phyloP scores from a whole-genome alignment of 2,797 vertebrate genomes.

The Rhincodon typus region DNA sequence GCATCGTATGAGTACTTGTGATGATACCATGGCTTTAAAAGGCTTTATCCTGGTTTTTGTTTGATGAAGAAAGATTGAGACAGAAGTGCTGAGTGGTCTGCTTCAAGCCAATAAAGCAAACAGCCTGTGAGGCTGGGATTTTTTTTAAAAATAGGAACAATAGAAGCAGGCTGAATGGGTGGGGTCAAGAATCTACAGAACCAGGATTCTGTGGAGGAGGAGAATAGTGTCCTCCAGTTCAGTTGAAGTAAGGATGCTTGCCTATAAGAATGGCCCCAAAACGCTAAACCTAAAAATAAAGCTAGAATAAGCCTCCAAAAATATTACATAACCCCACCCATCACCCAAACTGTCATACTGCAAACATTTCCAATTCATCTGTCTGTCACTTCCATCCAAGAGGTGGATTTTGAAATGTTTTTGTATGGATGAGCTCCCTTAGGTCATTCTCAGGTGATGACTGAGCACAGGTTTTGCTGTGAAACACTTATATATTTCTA shows the following conservation, averaged over 20 bases:
- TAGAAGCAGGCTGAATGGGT: no score
- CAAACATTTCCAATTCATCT: slow-evolving; percentile 20
- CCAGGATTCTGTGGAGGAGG: background rate
- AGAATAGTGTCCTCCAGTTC: background rate
- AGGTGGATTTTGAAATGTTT: slow-evolving; percentile 16
- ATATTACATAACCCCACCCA: background rate
- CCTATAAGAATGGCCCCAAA: background rate
- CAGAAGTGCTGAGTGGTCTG: no score
- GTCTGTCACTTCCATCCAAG: slow-evolving; percentile 17
- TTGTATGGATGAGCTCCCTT: slow-evolving; percentile 1
- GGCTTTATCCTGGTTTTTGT: no score
- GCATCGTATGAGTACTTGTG: background rate
- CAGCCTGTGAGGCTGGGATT: no score
- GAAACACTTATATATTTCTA: slow-evolving; percentile 32
- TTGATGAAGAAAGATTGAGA: no score
- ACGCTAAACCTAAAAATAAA: background rate
- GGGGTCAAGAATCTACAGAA: no score
- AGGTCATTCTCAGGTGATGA: slow-evolving; percentile 30
- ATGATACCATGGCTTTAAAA: no score
- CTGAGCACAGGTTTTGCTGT: slow-evolving; percentile 35
- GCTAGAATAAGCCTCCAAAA: background rate
- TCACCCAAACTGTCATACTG: background rate
- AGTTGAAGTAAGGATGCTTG: background rate
- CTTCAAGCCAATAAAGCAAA: no score
- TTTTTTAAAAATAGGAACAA: no score